Percentiles rank a stretch among this genome's conserved stretches.
phyloP scores from a whole-genome alignment of 2,113 vertebrate genomes.

The Malurus melanocephalus region DNA sequence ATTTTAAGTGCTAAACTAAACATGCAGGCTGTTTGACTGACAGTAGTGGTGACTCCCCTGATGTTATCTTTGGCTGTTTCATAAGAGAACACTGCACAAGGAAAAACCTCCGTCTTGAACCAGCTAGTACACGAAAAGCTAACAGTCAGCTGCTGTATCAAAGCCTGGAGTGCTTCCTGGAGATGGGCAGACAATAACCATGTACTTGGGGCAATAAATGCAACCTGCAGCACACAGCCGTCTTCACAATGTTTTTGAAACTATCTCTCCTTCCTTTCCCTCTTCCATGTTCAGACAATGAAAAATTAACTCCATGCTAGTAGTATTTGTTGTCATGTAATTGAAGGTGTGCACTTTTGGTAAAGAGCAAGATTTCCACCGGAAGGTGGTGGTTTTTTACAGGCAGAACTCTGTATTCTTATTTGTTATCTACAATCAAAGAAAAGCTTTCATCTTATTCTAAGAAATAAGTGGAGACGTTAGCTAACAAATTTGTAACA shows the following conservation, averaged over 20 bases:
- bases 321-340: neutral
- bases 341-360: neutral
- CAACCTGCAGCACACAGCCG: neutral
- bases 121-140: neutral
- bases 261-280: neutral
- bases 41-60: neutral
- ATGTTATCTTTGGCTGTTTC: neutral
- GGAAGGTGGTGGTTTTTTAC: accelerated
- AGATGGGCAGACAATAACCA: neutral
- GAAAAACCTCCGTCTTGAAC: neutral
- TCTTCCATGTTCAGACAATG: neutral
- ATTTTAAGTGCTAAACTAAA: neutral
- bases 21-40: neutral
- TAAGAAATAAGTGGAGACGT: accelerated
- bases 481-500: neutral
- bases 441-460: neutral
- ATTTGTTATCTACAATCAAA: neutral
- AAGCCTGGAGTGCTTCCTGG: neutral
- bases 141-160: neutral
- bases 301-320: neutral
- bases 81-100: accelerated
- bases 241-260: neutral
- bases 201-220: accelerated
- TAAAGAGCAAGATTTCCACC: neutral
- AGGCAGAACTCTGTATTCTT: neutral